Percentiles rank a stretch among this genome's conserved stretches.
Conservation (phyloP, 2,888 invertebrate species). For the Platerodrilus igneus region DNA sequence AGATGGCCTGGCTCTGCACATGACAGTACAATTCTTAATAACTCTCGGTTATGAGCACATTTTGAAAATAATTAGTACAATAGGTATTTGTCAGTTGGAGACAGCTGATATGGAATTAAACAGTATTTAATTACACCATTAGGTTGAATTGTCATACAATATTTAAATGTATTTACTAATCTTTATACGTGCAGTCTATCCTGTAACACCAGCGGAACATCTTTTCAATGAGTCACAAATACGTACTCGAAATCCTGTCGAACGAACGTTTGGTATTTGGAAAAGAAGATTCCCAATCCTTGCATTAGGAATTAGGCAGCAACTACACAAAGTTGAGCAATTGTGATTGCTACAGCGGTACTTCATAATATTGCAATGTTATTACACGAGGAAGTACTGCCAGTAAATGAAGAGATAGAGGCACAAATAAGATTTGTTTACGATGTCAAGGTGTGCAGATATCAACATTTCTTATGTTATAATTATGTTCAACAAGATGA, state of each 20-base stretch:
- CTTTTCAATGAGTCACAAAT: conserved; percentile 7
- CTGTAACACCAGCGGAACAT: conserved; percentile 1
- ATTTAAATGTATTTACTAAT: too few species aligned
- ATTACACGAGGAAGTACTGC: too few species aligned
- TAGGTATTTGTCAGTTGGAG: conserved; percentile 1
- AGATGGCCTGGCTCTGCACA: conserved; percentile 9
- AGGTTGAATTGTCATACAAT: too few species aligned
- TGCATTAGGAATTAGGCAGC: conserved; percentile 4
- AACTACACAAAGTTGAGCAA: conserved; percentile 3
- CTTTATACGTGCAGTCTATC: too few species aligned
- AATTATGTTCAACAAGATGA: too few species aligned
- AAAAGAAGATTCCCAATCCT: conserved; percentile 4
- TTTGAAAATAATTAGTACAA: conserved; percentile 4
- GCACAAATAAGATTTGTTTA: too few species aligned
- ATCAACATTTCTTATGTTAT: too few species aligned
- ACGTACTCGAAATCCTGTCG: conserved; percentile 3
- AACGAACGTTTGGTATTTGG: too few species aligned
- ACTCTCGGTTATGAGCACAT: conserved; percentile 3
- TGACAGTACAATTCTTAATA: conserved; percentile 8
- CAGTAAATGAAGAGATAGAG: too few species aligned
- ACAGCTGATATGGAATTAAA: conserved; percentile 3
- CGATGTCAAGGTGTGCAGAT: too few species aligned
- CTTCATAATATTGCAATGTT: too few species aligned
- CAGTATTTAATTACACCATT: conserved; percentile 3
- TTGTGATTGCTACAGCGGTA: conserved; percentile 5